These are phyloP conservation scores for Dermochelys coriacea DNA, from an alignment of 2,797 vertebrate genomes.

Conservation along the genomic window DNA sequence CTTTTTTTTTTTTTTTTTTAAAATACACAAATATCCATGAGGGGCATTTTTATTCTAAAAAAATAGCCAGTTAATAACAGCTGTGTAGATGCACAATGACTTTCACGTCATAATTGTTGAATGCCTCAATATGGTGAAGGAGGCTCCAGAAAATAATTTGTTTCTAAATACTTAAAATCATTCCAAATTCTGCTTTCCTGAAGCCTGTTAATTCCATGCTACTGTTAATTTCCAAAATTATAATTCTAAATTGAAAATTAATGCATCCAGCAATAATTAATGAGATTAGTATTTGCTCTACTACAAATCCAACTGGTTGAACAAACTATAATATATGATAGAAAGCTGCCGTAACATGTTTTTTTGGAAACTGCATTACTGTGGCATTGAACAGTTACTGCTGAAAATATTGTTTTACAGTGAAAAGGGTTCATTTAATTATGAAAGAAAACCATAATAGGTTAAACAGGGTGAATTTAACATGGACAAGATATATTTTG, in stretches of 20 bases:
- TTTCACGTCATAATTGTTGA: not conserved
- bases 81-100: not conserved
- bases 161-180: not conserved
- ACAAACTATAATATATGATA: not conserved
- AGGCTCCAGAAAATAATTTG: not conserved
- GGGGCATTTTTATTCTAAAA: too few relatives aligned
- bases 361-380: not conserved
- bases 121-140: not conserved
- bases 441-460: constrained; percentile 7
- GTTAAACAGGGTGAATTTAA: not conserved
- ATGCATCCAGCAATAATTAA: constrained; percentile 18
- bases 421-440: constrained; percentile 22
- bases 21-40: not conserved
- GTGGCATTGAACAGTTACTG: constrained; percentile 6
- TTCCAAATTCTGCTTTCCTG: not conserved
- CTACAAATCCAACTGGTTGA: constrained; percentile 29
- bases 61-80: not conserved
- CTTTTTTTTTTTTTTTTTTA: too few relatives aligned
- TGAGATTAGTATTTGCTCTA: constrained; percentile 15
- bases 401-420: constrained; percentile 16
- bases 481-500: not conserved
- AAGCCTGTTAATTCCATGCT: not conserved
- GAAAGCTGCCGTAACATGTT: constrained; percentile 7
- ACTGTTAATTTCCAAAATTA: not conserved
- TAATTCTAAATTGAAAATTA: constrained; percentile 22